These are phyloP conservation scores for Poliocrania exsul DNA, from an alignment of 2,797 vertebrate species.

Conservation along the genomic window DNA sequence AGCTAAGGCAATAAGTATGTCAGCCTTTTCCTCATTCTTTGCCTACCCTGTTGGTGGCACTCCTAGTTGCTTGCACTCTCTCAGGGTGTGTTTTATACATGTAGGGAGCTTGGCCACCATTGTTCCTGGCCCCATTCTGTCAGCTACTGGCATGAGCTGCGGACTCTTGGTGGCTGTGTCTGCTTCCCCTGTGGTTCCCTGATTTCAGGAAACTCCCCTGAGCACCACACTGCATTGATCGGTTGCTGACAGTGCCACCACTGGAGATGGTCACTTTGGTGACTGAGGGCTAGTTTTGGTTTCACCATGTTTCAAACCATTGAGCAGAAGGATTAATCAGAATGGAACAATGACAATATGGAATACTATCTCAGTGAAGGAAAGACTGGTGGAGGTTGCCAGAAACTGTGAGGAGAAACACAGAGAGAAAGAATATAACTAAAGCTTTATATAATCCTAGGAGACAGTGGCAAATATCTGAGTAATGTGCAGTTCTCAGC, in stretches of 20 bases:
- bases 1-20: not conserved
- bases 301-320: not conserved
- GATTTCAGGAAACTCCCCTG: not conserved
- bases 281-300: not conserved
- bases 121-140: not conserved
- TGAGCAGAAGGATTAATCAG: not conserved
- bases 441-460: not conserved
- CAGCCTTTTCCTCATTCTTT: not conserved
- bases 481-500: not conserved
- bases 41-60: not conserved
- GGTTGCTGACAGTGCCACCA: not conserved
- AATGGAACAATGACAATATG: not conserved
- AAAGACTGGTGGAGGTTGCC: not conserved
- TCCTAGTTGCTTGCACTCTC: not conserved
- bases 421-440: not conserved
- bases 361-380: not conserved
- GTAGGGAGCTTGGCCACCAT: not conserved
- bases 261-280: fast-evolving
- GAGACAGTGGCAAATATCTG: not conserved
- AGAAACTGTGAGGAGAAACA: not conserved
- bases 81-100: not conserved
- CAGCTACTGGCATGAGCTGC: fast-evolving
- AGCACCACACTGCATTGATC: not conserved
- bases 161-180: not conserved
- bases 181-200: not conserved